Percentiles rank a stretch among this genome's conserved stretches.
phyloP scores from a whole-genome alignment of 1,140 invertebrate species.

The Brachystomella parvula region DNA sequence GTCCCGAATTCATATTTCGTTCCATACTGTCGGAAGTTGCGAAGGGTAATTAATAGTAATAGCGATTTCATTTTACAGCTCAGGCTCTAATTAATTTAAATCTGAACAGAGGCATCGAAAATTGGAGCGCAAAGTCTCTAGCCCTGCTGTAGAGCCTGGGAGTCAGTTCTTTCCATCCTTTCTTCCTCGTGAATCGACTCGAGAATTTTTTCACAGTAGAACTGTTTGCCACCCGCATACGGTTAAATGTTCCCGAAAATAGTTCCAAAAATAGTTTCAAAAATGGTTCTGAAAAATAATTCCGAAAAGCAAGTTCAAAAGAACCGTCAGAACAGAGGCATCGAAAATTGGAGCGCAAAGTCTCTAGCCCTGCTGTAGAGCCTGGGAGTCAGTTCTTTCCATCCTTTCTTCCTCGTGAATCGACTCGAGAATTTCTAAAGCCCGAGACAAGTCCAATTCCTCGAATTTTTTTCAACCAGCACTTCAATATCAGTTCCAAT shows the following conservation, averaged over 20 bases:
- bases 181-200: slow-evolving; percentile 43
- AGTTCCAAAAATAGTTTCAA: slow-evolving; percentile 76
- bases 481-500: slow-evolving; percentile 70
- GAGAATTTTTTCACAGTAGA: slow-evolving; percentile 39
- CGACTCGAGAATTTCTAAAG: slow-evolving; percentile 41
- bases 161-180: slow-evolving; percentile 33
- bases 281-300: slow-evolving; percentile 70
- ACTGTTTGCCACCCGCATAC: slow-evolving; percentile 53
- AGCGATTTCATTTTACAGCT: too few species aligned
- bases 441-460: slow-evolving; percentile 63
- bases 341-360: background rate
- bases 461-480: slow-evolving; percentile 74
- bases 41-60: slow-evolving; percentile 41
- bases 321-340: too few species aligned
- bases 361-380: slow-evolving; percentile 13
- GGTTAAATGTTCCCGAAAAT: slow-evolving; percentile 70
- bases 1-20: slow-evolving; percentile 78
- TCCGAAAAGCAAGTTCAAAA: too few species aligned
- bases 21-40: slow-evolving; percentile 71
- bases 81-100: too few species aligned
- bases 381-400: slow-evolving; percentile 27
- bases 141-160: slow-evolving; percentile 16
- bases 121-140: background rate
- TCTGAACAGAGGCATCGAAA: too few species aligned
- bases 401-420: slow-evolving; percentile 41